Evolutionary conservation across 1,140 invertebrate species (phyloP).

Genomic region (Diachasma alloeum): DNA sequence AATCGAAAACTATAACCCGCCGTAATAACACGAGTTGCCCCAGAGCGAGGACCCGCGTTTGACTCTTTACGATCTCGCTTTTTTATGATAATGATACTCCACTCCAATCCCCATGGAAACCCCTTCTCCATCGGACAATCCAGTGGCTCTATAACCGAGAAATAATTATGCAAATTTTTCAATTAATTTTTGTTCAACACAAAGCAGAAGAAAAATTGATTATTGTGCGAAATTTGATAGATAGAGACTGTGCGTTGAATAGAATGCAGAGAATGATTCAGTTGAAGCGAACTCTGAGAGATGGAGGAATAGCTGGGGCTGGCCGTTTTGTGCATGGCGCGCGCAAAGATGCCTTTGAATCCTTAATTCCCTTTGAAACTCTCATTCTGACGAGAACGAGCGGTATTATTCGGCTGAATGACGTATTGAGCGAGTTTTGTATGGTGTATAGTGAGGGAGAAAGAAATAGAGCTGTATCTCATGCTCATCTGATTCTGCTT

Average conservation of each 20-base stretch:
- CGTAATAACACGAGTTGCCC: constrained; percentile 12
- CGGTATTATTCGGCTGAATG: constrained; percentile 65
- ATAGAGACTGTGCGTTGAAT: not conserved
- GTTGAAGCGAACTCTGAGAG: constrained; percentile 14
- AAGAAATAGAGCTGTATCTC: constrained; percentile 48
- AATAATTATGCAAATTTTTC: not conserved
- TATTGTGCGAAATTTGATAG: not conserved
- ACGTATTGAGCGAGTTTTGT: constrained; percentile 67
- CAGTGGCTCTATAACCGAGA: not conserved
- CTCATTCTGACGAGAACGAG: constrained; percentile 65
- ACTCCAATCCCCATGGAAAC: not conserved
- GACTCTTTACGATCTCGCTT: constrained; percentile 49
- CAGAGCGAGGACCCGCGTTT: constrained; percentile 22
- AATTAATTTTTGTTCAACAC: not conserved
- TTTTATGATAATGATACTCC: constrained; percentile 58
- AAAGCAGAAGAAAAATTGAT: not conserved
- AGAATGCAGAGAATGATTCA: not conserved
- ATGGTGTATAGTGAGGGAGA: constrained; percentile 43
- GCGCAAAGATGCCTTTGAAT: constrained; percentile 66
- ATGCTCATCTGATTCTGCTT: constrained; percentile 49
- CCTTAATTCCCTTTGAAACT: constrained; percentile 67
- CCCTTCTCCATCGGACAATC: constrained; percentile 28
- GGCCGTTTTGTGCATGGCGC: constrained; percentile 56
- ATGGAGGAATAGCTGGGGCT: constrained; percentile 40
- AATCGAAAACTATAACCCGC: constrained; percentile 53